A percentile compares a stretch with the other conserved stretches of the same genome.
Conservation (phyloP, 2,113 vertebrate species). For the Scytalopus superciliaris region DNA sequence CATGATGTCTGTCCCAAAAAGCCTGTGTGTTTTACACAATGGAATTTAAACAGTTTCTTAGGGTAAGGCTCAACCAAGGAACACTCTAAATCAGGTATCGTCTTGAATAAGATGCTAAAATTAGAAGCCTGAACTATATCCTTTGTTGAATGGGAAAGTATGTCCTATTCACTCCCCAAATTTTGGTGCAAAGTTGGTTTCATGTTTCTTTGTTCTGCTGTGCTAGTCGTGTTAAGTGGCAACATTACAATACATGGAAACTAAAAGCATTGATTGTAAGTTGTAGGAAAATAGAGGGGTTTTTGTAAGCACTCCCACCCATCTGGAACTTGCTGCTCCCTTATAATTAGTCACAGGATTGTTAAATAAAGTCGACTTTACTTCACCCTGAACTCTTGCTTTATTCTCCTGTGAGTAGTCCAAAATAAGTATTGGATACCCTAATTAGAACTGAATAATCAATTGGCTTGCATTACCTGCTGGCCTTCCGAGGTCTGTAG, state of each 20-base stretch:
- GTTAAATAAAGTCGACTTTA: constrained; percentile 50
- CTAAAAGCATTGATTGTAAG: constrained; percentile 48
- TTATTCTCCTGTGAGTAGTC: constrained; percentile 39
- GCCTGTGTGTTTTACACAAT: background rate
- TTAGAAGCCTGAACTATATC: background rate
- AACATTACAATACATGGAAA: constrained; percentile 2
- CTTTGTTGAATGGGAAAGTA: constrained; percentile 4
- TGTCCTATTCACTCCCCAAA: constrained; percentile 1
- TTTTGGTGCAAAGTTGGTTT: constrained; percentile 41
- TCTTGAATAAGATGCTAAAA: constrained; percentile 22
- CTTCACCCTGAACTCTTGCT: constrained; percentile 39
- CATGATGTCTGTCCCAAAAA: background rate
- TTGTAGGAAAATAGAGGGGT: constrained; percentile 40
- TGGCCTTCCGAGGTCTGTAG: constrained; percentile 37
- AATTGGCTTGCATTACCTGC: constrained; percentile 61
- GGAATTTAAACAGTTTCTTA: background rate
- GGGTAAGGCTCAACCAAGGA: background rate
- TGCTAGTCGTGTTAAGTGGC: background rate
- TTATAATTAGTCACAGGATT: constrained; percentile 65
- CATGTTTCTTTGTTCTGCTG: constrained; percentile 18
- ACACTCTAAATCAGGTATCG: background rate
- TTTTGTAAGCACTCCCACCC: constrained; percentile 59
- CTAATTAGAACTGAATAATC: constrained; percentile 59
- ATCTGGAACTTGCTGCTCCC: constrained; percentile 62
- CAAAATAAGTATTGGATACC: constrained; percentile 46